Evolutionary conservation across 2,888 invertebrate genomes (phyloP).

Genomic region (Ferdinandea cuprea): DNA sequence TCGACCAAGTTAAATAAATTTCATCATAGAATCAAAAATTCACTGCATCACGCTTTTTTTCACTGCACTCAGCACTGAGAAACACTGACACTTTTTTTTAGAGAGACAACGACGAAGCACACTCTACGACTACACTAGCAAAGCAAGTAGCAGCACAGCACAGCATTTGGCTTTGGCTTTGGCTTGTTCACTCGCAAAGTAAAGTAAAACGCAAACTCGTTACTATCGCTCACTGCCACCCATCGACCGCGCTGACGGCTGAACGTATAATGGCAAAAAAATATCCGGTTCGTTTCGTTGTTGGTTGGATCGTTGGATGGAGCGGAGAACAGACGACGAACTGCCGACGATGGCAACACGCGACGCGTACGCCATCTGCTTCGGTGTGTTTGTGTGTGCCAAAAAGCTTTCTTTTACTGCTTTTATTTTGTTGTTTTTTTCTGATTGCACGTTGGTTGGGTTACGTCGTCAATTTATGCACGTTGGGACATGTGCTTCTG

Average conservation of each 20-base stretch:
- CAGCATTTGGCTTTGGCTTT: no score
- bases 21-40: constrained; percentile 13
- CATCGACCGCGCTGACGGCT: constrained; percentile 70
- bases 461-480: constrained; percentile 40
- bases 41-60: constrained; percentile 30
- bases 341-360: constrained; percentile 31
- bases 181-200: constrained; percentile 37
- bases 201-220: constrained; percentile 39
- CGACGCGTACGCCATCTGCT: constrained; percentile 24
- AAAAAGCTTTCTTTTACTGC: constrained; percentile 40
- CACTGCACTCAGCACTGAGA: constrained; percentile 32
- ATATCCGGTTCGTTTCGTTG: constrained; percentile 57
- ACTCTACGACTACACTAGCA: constrained; percentile 24
- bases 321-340: constrained; percentile 20
- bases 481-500: constrained; percentile 42
- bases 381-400: constrained; percentile 11
- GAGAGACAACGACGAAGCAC: constrained; percentile 18
- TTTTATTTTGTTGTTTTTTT: constrained; percentile 12
- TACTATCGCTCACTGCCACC: constrained; percentile 63
- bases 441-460: constrained; percentile 17
- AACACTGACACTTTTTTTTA: constrained; percentile 16
- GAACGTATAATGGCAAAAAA: constrained; percentile 68
- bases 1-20: constrained; percentile 39
- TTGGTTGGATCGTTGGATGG: no score
- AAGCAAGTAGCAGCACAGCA: constrained; percentile 24